Base-by-base conservation (phyloP, 2,888 invertebrate genomes). In the Papilio protenor region DNA sequence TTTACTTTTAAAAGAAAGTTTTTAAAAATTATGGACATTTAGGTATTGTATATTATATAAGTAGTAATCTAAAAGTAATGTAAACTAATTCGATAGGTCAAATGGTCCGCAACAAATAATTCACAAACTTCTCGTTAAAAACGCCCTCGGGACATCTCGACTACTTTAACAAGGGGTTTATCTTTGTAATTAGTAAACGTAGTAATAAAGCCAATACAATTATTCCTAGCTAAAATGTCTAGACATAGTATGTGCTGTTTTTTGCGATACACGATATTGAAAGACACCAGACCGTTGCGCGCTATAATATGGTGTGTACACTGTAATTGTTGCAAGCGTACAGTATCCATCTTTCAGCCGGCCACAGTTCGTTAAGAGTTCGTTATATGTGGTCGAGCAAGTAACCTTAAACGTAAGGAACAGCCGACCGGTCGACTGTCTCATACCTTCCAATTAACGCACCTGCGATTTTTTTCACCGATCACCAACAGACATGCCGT, bases 371-470 rank as follows among this genome's bases (percentile, higher is more conserved):
- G 21, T 72, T 72, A 76, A 77, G 52, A 77, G 70, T 77, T 74
- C 74, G 76, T 76, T 76, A 77, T 40, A 52, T 55, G 77, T 71
- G 40, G 84, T 81, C 79, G 57, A 77, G 79, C 88, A 82, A 87
- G 84, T 87, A 84, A 87, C 89, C 86, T 88, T 88, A 84, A 72
- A 77, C 59, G 79, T 79, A 72, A 81, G 79, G 69, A 87, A 86
- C 86, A 84, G 86, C 55, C 73, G 73, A 73, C 79, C 79, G 76
- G 40, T 73, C 64, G 71, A 70, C 33, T 82, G 81, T 66, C 21
- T 66, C 66, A 72, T 82, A 79, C 84, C 85, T 84, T 84, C 83
- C 79, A 75, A 75, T 77, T 77, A 75, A 52, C 33, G 79, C 87
- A 87, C 84, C 86, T 87, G 87, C 80, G 73, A 77, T 84, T 87